Base-by-base conservation (phyloP, 2,888 invertebrate species). In the Brachycybe producta region DNA sequence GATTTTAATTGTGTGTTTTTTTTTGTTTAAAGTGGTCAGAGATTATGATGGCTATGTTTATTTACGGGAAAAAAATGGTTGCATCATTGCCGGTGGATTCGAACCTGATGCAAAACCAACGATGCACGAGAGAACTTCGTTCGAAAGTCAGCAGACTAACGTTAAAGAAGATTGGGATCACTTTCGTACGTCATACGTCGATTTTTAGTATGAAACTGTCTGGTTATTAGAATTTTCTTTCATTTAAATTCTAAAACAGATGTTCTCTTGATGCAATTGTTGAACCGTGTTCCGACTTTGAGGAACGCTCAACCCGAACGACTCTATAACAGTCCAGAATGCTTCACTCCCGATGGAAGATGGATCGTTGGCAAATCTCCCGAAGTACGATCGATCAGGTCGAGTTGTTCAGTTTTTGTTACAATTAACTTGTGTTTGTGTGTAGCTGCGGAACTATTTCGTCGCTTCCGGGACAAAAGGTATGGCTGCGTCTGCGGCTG, bases 401-500 rank as follows among this genome's bases (percentile, higher is more conserved):
- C 27, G 19, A n/a, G 15, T 27, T 24, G 5, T 27, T 19, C 21
- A 8, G n/a, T 36, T 21, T 15, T 3, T 17, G 13, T 13, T 7
- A 47, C 5, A 36, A 11, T 15, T 19, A 19, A 35, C 23, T 34
- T 34, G 8, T 38, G 13, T 5, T 24, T 11, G 7, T 34, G 57
- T 65, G 34, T 63, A 85, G 83, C 80, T 91, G 59, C 74, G 77
- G 58, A 88, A 88, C 62, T 92, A 92, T 65, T 82, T 80, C 65
- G 81, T 97, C 35, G 91, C 94, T 0, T 88, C 92, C 34, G 97
- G 95, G 2, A 88, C 94, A 82, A 91, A 91, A 72, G 90, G 92
- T 0, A 83, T 88, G 27, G 95, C 95, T n/a, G 82, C 94, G 41
- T 85, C 87, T 1, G 85, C 90, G 7, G 90, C 92, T 0, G 94